These are phyloP conservation scores for Brachionus calyciflorus DNA, from an alignment of 1,140 invertebrate genomes.

Conservation along the genomic window DNA sequence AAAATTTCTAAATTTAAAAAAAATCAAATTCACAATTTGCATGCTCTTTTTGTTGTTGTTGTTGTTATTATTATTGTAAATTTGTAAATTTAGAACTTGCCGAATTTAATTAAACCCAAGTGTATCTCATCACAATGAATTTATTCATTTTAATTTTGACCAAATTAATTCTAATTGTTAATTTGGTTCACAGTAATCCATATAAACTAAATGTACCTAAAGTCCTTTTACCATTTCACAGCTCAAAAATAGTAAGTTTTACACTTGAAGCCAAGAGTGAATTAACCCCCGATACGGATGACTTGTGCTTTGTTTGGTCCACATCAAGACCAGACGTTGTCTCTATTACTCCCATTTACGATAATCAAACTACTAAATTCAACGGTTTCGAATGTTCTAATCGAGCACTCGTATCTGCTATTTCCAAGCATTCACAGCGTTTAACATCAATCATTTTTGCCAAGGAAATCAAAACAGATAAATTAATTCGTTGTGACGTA, in stretches of 20 bases:
- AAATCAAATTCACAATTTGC: no score
- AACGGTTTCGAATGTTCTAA: constrained; percentile 16
- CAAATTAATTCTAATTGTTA: neutral
- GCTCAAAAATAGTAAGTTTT: constrained; percentile 9
- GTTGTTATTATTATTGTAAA: no score
- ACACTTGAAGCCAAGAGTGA: constrained; percentile 33
- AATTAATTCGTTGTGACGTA: constrained; percentile 44
- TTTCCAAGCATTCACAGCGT: constrained; percentile 11
- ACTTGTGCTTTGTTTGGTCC: constrained; percentile 35
- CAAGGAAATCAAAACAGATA: constrained; percentile 17
- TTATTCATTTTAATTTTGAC: neutral
- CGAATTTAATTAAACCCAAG: no score
- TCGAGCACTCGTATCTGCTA: constrained; percentile 2
- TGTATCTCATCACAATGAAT: no score
- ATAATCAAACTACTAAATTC: neutral
- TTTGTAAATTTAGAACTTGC: no score
- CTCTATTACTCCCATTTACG: neutral
- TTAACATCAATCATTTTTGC: constrained; percentile 34
- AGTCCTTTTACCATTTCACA: constrained; percentile 31
- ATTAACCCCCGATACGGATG: neutral
- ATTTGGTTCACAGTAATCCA: neutral
- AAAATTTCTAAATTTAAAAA: no score
- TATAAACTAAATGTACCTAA: constrained; percentile 25
- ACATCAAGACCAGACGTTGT: constrained; percentile 35
- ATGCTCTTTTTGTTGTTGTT: no score